Base-by-base conservation (phyloP, 2,888 invertebrate genomes). In the Coelopa pilipes region DNA sequence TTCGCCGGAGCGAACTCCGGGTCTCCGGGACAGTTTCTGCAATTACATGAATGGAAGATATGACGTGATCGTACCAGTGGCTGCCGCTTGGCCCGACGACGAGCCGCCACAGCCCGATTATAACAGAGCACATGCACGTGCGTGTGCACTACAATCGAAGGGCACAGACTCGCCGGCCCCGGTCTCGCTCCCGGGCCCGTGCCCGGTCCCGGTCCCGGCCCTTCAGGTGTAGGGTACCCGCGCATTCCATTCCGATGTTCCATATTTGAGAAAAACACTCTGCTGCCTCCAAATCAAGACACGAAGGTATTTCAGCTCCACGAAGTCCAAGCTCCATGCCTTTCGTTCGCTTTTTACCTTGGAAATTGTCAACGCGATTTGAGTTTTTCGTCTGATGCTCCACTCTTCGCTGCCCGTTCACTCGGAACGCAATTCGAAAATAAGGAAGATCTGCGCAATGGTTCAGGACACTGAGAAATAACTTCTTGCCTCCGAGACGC, bases 281-380 rank as follows among this genome's bases (percentile, higher is more conserved):
- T 17, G 46, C 71, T 63, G 46, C 45, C 19, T 50, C 19, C 53
- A 63, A 12, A 59, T 69, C 34, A 63, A 34, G 49, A 34, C 53
- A 62, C 50, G 62, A 49, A 71, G 65, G 55, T 21, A 71, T 55
- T 65, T 60, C 63, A 59, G 46, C 62, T n/a, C n/a, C n/a, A n/a
- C n/a, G n/a, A n/a, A n/a, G n/a, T n/a, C n/a, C 4, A 15, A 62
- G 62, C 15, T 17, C 24, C 69, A 19, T 15, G 17, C 57, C 47
- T 57, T 15, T 53, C 53, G 34, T 34, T 34, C 17, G 62, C 50
- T 62, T 49, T 46, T 49, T 46, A 65, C 46, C 63, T 65, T 50
- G 50, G 46, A 60, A 60, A 60, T 63, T 71, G 71, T 71, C 65
- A 71, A 71, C 71, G 46, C 34, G 71, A 71, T 71, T 53, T 12